phyloP scores from a whole-genome alignment of 2,797 vertebrate genomes.

The Eutrigla gurnardus region DNA sequence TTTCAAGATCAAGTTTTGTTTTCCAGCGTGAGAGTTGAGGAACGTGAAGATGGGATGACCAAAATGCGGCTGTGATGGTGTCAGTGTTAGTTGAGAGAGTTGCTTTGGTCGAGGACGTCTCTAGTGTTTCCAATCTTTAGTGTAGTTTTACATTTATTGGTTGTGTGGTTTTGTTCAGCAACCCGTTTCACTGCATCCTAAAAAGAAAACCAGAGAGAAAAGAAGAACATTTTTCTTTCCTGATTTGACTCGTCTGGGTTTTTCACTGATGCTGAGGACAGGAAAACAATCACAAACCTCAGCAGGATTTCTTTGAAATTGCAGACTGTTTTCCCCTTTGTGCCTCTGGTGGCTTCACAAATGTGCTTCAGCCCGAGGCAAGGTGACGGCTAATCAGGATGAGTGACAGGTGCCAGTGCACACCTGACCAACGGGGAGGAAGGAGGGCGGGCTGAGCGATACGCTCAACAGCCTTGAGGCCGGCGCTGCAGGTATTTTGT shows the following conservation, averaged over 20 bases:
- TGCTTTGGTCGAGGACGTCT: too few relatives aligned
- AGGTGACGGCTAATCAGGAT: conserved; percentile 12
- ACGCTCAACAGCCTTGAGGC: neutral
- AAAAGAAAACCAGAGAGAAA: neutral
- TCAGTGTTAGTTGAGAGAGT: too few relatives aligned
- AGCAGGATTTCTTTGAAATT: neutral
- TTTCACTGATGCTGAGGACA: neutral
- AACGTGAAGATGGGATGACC: too few relatives aligned
- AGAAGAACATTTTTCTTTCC: neutral
- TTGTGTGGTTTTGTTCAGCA: too few relatives aligned
- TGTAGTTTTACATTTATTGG: too few relatives aligned
- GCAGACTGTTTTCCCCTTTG: neutral
- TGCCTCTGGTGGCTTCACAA: neutral
- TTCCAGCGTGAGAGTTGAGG: too few relatives aligned
- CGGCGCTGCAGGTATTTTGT: neutral
- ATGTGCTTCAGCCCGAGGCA: neutral
- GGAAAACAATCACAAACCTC: neutral
- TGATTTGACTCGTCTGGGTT: neutral
- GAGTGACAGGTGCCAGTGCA: neutral
- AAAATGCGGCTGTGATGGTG: too few relatives aligned
- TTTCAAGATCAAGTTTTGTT: neutral
- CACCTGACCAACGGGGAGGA: neutral
- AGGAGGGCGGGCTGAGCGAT: neutral
- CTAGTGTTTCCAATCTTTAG: too few relatives aligned
- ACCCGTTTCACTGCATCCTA: neutral